These are phyloP conservation scores for Ectobius pallidus DNA, from an alignment of 2,888 invertebrate genomes.

Conservation along the genomic window DNA sequence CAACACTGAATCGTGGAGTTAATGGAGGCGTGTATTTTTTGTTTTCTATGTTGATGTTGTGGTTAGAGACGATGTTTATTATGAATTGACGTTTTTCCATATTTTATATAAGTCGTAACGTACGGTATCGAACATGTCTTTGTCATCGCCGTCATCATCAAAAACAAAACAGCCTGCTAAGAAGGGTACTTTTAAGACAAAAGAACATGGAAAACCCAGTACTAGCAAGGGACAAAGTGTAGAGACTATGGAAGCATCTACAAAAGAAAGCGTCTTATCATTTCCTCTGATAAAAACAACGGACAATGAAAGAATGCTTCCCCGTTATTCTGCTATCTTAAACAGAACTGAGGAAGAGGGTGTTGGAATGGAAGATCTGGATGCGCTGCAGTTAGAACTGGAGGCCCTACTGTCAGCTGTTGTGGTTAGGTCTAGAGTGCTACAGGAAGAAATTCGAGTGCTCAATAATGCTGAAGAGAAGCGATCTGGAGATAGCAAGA, in stretches of 20 bases:
- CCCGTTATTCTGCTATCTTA: slow-evolving; percentile 65
- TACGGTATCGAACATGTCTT: no score
- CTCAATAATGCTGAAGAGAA: slow-evolving; percentile 51
- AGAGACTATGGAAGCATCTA: not conserved
- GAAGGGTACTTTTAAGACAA: not conserved
- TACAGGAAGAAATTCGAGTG: slow-evolving; percentile 54
- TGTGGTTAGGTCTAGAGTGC: slow-evolving; percentile 76
- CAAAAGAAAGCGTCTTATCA: not conserved
- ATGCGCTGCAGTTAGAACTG: slow-evolving; percentile 83
- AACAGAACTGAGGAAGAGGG: slow-evolving; percentile 74
- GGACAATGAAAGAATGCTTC: slow-evolving; percentile 57
- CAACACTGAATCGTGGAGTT: no score
- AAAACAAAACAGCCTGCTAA: slow-evolving; percentile 1
- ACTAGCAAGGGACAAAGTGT: not conserved
- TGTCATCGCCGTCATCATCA: no score
- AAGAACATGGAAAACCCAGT: slow-evolving; percentile 6
- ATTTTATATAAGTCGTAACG: no score
- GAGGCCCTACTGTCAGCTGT: slow-evolving; percentile 85
- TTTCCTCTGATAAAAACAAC: not conserved
- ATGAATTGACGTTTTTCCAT: no score
- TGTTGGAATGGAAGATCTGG: slow-evolving; percentile 87
- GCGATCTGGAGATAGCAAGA: slow-evolving; percentile 61
- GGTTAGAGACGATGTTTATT: no score
- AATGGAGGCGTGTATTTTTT: no score
- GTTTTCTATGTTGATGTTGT: no score